Conservation (phyloP, 2,797 vertebrate species). For the Oryzias dopingdopingensis region DNA sequence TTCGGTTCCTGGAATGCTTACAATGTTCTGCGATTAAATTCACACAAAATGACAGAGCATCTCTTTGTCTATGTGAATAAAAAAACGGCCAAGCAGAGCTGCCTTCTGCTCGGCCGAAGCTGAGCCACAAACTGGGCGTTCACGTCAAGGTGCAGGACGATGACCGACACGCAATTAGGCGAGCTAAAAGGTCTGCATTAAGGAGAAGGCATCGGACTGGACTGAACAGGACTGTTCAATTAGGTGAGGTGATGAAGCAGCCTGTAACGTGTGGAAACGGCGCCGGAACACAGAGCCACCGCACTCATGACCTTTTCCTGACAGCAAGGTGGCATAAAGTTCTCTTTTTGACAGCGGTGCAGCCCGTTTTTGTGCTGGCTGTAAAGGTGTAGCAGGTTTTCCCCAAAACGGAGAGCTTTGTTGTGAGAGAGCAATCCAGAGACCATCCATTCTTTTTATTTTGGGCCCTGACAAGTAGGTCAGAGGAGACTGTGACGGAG, state of each 20-base stretch:
- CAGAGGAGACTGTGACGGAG: slow-evolving; percentile 80
- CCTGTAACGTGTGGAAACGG: slow-evolving; percentile 63
- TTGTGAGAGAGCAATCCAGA: slow-evolving; percentile 71
- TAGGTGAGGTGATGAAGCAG: slow-evolving; percentile 70
- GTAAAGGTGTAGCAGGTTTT: slow-evolving; percentile 49
- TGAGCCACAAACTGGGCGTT: slow-evolving; percentile 49
- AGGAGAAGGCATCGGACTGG: slow-evolving; percentile 45
- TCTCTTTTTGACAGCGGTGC: slow-evolving; percentile 31
- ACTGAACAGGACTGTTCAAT: slow-evolving; percentile 58
- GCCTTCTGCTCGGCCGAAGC: slow-evolving; percentile 43
- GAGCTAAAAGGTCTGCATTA: slow-evolving; percentile 63
- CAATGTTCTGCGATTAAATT: slow-evolving; percentile 28
- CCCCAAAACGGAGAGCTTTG: slow-evolving; percentile 62
- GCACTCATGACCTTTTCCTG: slow-evolving; percentile 55
- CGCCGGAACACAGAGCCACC: slow-evolving; percentile 66
- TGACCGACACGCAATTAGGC: slow-evolving; percentile 56
- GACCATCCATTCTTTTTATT: slow-evolving; percentile 80
- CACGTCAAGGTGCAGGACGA: slow-evolving; percentile 43
- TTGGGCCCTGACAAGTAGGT: slow-evolving; percentile 83
- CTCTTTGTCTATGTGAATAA: slow-evolving; percentile 16
- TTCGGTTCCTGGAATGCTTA: slow-evolving; percentile 46
- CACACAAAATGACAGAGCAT: slow-evolving; percentile 11
- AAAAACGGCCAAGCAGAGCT: slow-evolving; percentile 26
- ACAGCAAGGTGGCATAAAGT: slow-evolving; percentile 59
- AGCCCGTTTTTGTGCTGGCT: slow-evolving; percentile 38